phyloP scores from a whole-genome alignment of 1,140 invertebrate genomes.

The Zelostemma sp. region DNA sequence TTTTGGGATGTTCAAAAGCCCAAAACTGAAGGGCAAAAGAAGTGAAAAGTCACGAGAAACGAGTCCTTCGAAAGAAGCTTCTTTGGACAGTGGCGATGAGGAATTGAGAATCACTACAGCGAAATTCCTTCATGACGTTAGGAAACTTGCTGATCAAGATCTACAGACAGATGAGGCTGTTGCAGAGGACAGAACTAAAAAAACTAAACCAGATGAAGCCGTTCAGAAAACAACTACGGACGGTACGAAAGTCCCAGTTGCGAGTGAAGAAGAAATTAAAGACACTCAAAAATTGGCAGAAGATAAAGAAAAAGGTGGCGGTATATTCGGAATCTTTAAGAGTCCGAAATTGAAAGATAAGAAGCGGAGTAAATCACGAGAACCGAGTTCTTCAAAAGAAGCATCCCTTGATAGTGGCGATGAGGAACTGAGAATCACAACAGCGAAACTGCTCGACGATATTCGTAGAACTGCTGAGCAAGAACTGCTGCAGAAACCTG shows the following conservation, averaged over 20 bases:
- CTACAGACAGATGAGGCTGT: neutral
- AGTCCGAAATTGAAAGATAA: conserved; percentile 56
- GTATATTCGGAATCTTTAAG: conserved; percentile 59
- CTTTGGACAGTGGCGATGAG: conserved; percentile 39
- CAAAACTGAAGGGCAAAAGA: conserved; percentile 21
- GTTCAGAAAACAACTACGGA: conserved; percentile 29
- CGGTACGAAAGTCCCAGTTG: neutral
- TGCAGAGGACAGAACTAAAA: neutral
- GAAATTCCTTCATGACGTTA: conserved; percentile 56
- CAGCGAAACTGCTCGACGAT: conserved; percentile 49
- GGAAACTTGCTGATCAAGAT: conserved; percentile 32
- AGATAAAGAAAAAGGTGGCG: conserved; percentile 44
- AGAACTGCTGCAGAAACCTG: too few species aligned
- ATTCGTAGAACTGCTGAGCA: too few species aligned
- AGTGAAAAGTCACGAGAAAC: conserved; percentile 48
- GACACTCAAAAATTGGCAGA: conserved; percentile 5
- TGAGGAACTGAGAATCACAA: conserved; percentile 44
- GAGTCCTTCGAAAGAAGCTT: conserved; percentile 34
- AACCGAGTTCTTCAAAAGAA: conserved; percentile 52
- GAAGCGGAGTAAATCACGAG: conserved; percentile 50
- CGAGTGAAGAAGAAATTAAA: neutral
- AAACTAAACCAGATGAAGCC: neutral
- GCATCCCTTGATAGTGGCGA: conserved; percentile 39
- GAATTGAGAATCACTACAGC: conserved; percentile 46
- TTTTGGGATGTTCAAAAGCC: conserved; percentile 34